These are phyloP conservation scores for Macroteleia sp. DNA, from an alignment of 2,888 invertebrate species.

Conservation along the genomic window DNA sequence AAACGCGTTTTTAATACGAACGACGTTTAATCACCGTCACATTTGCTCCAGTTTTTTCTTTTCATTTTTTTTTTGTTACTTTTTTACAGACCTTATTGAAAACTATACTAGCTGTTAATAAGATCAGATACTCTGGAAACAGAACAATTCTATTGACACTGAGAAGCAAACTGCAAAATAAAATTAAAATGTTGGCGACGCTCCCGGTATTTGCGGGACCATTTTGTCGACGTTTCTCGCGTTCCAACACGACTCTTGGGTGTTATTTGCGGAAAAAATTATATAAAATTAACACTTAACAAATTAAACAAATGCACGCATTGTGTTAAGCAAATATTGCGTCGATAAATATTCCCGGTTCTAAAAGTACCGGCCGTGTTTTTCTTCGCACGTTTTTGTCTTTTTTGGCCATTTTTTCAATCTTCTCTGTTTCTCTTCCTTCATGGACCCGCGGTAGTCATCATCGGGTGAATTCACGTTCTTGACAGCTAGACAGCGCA, in stretches of 20 bases:
- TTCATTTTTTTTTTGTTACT: too few relatives aligned
- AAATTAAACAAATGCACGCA: conserved; percentile 79
- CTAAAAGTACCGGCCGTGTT: conserved; percentile 74
- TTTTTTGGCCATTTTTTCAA: conserved; percentile 24
- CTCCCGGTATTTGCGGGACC: conserved; percentile 73
- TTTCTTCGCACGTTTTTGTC: conserved; percentile 44
- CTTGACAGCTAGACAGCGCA: conserved; percentile 69
- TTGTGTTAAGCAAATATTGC: conserved; percentile 77
- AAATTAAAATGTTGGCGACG: conserved; percentile 36
- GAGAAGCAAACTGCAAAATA: conserved; percentile 31
- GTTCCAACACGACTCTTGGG: conserved; percentile 50
- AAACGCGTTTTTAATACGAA: neutral
- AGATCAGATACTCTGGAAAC: conserved; percentile 10
- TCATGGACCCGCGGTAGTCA: conserved; percentile 61
- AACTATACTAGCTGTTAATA: conserved; percentile 12
- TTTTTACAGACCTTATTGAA: too few relatives aligned
- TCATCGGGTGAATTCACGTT: conserved; percentile 71
- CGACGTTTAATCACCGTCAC: neutral
- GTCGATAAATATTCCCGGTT: conserved; percentile 80
- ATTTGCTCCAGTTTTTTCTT: neutral
- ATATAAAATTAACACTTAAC: conserved; percentile 80
- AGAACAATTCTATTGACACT: conserved; percentile 26
- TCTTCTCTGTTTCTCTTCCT: conserved; percentile 33
- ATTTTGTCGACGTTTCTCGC: conserved; percentile 68
- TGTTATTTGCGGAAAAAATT: conserved; percentile 78